Evolutionary conservation across 2,113 vertebrate species (phyloP).

Genomic region (Hoplias malabaricus): DNA sequence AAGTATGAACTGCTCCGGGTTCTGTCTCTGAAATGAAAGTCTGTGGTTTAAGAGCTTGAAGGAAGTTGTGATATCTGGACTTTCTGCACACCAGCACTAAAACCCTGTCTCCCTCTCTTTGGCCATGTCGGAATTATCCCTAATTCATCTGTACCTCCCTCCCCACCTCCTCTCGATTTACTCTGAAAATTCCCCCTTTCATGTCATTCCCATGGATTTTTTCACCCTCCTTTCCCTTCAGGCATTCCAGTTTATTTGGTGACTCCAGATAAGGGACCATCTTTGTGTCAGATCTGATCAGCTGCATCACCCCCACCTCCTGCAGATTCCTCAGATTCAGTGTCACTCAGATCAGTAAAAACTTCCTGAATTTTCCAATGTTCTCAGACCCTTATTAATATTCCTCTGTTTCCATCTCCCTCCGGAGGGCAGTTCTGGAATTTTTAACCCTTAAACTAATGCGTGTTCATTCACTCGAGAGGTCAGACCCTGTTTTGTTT

Average conservation of each 20-base stretch:
- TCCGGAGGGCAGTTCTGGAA: too few species aligned
- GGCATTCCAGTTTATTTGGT: background rate
- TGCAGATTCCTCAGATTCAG: too few species aligned
- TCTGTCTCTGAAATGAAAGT: too few species aligned
- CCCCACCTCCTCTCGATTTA: background rate
- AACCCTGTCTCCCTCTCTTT: background rate
- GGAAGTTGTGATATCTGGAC: constrained; percentile 60
- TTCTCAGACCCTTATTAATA: background rate
- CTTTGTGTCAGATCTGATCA: background rate
- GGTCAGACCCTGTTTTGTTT: too few species aligned
- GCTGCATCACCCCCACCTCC: too few species aligned
- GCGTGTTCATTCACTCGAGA: background rate
- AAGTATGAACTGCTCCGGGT: too few species aligned
- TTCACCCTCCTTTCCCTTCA: constrained; percentile 1
- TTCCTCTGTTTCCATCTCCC: too few species aligned
- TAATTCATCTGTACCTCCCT: constrained; percentile 13
- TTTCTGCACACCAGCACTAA: constrained; percentile 69
- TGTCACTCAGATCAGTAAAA: background rate
- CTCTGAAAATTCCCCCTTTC: background rate
- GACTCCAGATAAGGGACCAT: background rate
- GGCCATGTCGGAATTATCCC: background rate
- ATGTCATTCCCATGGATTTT: constrained; percentile 1
- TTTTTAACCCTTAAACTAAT: background rate
- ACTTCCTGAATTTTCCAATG: background rate
- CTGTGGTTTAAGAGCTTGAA: constrained; percentile 4